A percentile compares a stretch with the other conserved stretches of the same genome.
phyloP scores from a whole-genome alignment of 1,140 invertebrate species.

The Sweltsa coloradensis region DNA sequence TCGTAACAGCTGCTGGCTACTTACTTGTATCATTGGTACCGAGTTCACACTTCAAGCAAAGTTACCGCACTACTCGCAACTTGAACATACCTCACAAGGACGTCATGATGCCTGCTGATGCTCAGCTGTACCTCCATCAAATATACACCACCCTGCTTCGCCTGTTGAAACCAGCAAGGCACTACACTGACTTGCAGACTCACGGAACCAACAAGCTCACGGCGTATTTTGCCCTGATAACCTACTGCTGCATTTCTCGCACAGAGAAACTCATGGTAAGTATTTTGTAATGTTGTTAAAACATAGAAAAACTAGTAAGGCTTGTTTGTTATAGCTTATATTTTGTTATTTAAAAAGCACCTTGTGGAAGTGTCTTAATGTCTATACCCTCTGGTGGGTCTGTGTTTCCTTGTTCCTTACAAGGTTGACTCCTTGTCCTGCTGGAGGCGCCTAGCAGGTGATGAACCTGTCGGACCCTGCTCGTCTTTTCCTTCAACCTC shows the following conservation, averaged over 20 bases:
- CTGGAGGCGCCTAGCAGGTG: too few relatives aligned
- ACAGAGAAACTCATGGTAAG: constrained; percentile 86
- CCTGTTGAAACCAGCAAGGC: constrained; percentile 64
- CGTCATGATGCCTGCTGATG: constrained; percentile 48
- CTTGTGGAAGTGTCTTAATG: too few relatives aligned
- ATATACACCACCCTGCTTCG: constrained; percentile 67
- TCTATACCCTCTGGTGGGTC: too few relatives aligned
- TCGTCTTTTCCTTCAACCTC: too few relatives aligned
- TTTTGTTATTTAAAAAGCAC: constrained; percentile 5
- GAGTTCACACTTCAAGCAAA: constrained; percentile 74
- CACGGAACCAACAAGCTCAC: constrained; percentile 86
- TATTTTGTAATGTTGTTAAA: constrained; percentile 15
- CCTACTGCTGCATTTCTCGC: constrained; percentile 78
- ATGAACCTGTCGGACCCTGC: too few relatives aligned
- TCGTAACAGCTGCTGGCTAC: constrained; percentile 73
- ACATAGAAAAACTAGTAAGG: constrained; percentile 4
- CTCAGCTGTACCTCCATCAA: constrained; percentile 67
- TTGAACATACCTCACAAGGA: constrained; percentile 32
- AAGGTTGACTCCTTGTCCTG: too few relatives aligned
- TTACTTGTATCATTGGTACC: constrained; percentile 79
- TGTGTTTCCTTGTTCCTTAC: too few relatives aligned
- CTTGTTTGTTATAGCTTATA: constrained; percentile 7
- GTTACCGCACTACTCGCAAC: constrained; percentile 53
- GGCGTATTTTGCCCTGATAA: constrained; percentile 81
- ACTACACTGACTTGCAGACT: constrained; percentile 70